Evolutionary conservation across 2,113 vertebrate genomes (phyloP).

Genomic region (Suncus etruscus): DNA sequence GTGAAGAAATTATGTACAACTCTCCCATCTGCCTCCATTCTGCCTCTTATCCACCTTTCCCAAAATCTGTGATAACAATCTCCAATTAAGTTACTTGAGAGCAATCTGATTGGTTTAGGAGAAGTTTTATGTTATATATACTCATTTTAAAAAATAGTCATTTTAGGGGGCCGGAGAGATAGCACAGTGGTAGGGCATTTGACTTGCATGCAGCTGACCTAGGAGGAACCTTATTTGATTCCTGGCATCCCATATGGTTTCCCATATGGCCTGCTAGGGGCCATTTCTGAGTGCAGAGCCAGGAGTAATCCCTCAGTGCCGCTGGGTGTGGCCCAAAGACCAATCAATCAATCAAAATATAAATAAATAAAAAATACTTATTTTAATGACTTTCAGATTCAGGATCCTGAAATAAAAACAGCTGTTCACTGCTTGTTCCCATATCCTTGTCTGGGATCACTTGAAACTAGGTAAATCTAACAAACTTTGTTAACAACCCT

Average conservation of each 20-base stretch:
- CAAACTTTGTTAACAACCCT: slow-evolving; percentile 44
- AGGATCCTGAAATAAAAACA: not conserved
- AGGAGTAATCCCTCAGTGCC: too few species aligned
- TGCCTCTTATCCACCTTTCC: not conserved
- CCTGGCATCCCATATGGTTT: too few species aligned
- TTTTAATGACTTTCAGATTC: slow-evolving; percentile 12
- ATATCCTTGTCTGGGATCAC: not conserved
- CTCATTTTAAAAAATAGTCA: too few species aligned
- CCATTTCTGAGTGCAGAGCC: too few species aligned
- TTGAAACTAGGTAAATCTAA: not conserved
- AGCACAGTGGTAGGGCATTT: too few species aligned
- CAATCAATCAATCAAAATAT: too few species aligned
- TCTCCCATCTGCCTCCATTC: not conserved
- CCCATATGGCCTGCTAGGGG: too few species aligned
- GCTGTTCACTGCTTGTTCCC: not conserved
- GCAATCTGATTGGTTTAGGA: not conserved
- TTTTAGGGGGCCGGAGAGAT: too few species aligned
- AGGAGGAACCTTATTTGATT: too few species aligned
- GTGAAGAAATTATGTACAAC: not conserved
- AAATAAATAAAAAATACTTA: too few species aligned
- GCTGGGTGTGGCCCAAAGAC: too few species aligned
- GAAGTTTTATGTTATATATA: not conserved
- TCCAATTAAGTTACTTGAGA: not conserved
- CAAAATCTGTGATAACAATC: not conserved
- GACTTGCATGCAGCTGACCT: too few species aligned